Conservation (phyloP, 2,113 vertebrate genomes). For the Platysternon megacephalum region DNA sequence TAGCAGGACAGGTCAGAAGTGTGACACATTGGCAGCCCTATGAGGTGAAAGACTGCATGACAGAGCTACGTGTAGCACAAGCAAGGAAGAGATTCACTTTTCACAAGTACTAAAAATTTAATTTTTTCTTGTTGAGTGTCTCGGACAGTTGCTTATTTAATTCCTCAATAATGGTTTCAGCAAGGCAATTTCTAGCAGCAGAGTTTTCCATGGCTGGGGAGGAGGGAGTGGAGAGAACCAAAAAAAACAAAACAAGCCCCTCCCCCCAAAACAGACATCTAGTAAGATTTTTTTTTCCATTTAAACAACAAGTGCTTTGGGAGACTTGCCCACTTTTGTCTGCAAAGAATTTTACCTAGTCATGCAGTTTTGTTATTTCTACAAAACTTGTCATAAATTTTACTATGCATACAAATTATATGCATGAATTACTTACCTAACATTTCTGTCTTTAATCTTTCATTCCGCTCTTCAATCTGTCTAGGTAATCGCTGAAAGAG, state of each 20-base stretch:
- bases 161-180: not conserved
- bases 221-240: not conserved
- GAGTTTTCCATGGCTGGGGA: not conserved
- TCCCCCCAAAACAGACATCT: not conserved
- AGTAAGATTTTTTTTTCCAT: accelerated
- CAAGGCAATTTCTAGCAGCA: not conserved
- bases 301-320: not conserved
- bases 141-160: not conserved
- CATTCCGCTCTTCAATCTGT: constrained; percentile 95
- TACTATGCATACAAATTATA: not conserved
- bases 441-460: constrained; percentile 97
- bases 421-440: constrained; percentile 81
- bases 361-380: not conserved
- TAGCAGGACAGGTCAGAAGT: not conserved
- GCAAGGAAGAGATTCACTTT: not conserved
- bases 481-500: constrained; percentile 88
- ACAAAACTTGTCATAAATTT: not conserved
- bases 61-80: not conserved
- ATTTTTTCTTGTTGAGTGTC: not conserved
- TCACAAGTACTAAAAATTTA: not conserved
- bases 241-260: not conserved
- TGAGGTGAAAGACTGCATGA: not conserved
- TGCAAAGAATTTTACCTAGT: not conserved
- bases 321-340: not conserved
- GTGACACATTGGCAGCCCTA: not conserved